Conservation (phyloP, 2,888 invertebrate species). For the Tuta absoluta region DNA sequence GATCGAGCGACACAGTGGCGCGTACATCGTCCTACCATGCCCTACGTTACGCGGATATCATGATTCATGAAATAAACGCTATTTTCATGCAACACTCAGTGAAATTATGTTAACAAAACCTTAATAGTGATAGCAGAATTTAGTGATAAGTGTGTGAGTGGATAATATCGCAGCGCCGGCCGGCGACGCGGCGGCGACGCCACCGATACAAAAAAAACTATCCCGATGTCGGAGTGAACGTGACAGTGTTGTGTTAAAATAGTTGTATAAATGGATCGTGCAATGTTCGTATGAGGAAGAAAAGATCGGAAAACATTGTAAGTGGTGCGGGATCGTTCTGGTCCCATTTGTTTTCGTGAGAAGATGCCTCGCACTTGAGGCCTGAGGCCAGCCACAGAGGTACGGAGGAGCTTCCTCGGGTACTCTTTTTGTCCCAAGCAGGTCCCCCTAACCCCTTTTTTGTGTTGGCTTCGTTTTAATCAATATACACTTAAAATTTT, state of each 20-base stretch:
- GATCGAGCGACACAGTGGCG: constrained; percentile 18
- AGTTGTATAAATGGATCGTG: constrained; percentile 76
- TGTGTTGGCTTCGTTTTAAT: constrained; percentile 42
- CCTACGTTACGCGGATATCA: constrained; percentile 68
- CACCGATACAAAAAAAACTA: constrained; percentile 68
- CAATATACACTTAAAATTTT: constrained; percentile 47
- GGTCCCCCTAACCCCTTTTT: constrained; percentile 73
- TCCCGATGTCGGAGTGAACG: constrained; percentile 74
- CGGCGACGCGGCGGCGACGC: constrained; percentile 66
- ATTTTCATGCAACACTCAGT: constrained; percentile 71
- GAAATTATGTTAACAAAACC: constrained; percentile 77
- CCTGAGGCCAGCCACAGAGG: constrained; percentile 69
- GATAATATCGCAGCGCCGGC: constrained; percentile 82
- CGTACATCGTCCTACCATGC: constrained; percentile 36
- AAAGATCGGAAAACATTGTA: constrained; percentile 79
- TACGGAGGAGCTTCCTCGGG: constrained; percentile 78
- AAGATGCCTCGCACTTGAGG: constrained; percentile 71
- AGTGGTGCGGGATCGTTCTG: constrained; percentile 71
- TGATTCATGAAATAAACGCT: constrained; percentile 70
- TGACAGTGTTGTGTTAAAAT: constrained; percentile 74
- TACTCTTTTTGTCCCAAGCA: constrained; percentile 66
- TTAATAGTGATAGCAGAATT: constrained; percentile 52
- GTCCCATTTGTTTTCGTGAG: constrained; percentile 55
- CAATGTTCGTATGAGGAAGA: constrained; percentile 82
- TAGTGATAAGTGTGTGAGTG: constrained; percentile 80